These are phyloP conservation scores for Campodea augens DNA, from an alignment of 1,140 invertebrate species.

Conservation along the genomic window DNA sequence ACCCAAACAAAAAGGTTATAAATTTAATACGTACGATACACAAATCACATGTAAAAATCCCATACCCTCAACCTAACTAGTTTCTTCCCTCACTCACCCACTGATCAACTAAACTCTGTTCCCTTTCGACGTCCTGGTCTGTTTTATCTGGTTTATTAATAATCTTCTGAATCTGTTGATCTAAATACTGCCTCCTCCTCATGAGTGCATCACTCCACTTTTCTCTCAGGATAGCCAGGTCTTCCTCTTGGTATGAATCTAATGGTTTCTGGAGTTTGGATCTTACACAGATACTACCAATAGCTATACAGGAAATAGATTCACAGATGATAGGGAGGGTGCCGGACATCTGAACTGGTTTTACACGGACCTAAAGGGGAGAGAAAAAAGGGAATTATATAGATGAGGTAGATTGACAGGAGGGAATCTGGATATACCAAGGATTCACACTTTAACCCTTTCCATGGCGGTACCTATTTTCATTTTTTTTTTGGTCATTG, in stretches of 20 bases:
- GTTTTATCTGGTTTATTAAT: constrained; percentile 67
- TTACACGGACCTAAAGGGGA: constrained; percentile 50
- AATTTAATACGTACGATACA: too few relatives aligned
- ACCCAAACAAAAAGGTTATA: too few relatives aligned
- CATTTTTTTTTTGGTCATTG: too few relatives aligned
- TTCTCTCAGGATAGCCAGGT: constrained; percentile 65
- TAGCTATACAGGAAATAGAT: constrained; percentile 65
- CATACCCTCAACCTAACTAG: too few relatives aligned
- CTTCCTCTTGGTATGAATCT: constrained; percentile 97
- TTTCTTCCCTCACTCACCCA: constrained; percentile 94
- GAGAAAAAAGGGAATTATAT: too few relatives aligned
- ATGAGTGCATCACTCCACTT: constrained; percentile 85
- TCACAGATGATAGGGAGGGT: constrained; percentile 90
- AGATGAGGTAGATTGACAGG: too few relatives aligned
- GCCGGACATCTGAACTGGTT: constrained; percentile 78
- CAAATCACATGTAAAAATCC: too few relatives aligned
- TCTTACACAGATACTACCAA: constrained; percentile 67
- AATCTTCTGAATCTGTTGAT: constrained; percentile 69
- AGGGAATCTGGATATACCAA: too few relatives aligned
- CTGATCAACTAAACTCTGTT: constrained; percentile 88
- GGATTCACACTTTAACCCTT: too few relatives aligned
- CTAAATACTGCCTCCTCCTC: constrained; percentile 67
- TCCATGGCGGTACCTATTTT: too few relatives aligned
- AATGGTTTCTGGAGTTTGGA: constrained; percentile 69
- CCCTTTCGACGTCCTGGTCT: constrained; percentile 77